Base-by-base conservation (phyloP, 2,888 invertebrate genomes). In the Heliconius ismenius region DNA sequence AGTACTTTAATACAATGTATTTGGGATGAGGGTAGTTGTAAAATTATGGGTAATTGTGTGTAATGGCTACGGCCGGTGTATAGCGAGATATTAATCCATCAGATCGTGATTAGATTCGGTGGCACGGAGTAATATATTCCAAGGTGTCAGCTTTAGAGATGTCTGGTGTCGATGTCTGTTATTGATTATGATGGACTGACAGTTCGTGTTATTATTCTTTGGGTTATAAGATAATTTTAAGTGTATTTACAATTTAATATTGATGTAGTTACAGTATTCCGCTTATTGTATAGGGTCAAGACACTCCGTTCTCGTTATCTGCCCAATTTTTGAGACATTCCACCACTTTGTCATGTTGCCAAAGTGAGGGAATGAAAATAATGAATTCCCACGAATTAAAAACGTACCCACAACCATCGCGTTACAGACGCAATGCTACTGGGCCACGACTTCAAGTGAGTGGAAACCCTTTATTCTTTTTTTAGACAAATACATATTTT, bases 21-120 rank as follows among this genome's bases (percentile, higher is more conserved):
- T 87, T 87, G 82, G 81, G 82, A 74, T 78, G 72, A 63, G 64
- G 36, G 79, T 80, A 78, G 76, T 67, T 79, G 80, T 78, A 80
- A 80, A 80, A 79, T 74, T 76, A 64, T 39, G 64, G 82, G 84
- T 86, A 87, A 87, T 87, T 84, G 85, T 83, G 81, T 83, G 84
- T 85, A 89, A 89, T 87, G 88, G 89, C 88, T 89, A 89, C 88
- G 86, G 82, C 85, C 84, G 84, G 86, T 87, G 86, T 88, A 89
- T 86, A 88, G 88, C 85, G 85, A 88, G 91, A 92, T 92, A 92
- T 92, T 93, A 92, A 93, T 93, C 93, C 92, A 87, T 91, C 91
- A 90, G 92, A 91, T 93, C 84, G 89, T 92, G 93, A 93, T 93
- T 92, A 93, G 92, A 93, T 92, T 93, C 92, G 89, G 90, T 86